phyloP scores from a whole-genome alignment of 2,113 vertebrate genomes.

The Amazona vittata region DNA sequence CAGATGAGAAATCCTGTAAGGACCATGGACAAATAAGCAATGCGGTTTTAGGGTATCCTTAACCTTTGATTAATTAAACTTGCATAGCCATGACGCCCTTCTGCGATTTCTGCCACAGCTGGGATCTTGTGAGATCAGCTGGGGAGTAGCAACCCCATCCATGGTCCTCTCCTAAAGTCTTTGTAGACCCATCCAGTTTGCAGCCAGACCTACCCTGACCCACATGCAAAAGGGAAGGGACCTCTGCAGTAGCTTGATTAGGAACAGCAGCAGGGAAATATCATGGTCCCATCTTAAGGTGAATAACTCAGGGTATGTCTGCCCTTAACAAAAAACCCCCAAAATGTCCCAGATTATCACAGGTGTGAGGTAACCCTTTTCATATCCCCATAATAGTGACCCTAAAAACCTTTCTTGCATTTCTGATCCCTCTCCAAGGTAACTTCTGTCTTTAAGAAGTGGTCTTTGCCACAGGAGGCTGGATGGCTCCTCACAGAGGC shows the following conservation, averaged over 20 bases:
- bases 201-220: neutral
- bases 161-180: neutral
- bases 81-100: neutral
- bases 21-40: fast-evolving
- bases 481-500: neutral
- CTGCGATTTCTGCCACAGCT: neutral
- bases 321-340: neutral
- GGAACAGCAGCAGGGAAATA: neutral
- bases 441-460: neutral
- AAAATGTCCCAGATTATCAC: neutral
- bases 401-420: neutral
- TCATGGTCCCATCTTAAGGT: fast-evolving
- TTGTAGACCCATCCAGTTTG: neutral
- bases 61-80: neutral
- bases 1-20: neutral
- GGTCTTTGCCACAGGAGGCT: neutral
- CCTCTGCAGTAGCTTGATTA: neutral
- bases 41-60: neutral
- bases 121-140: neutral
- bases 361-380: neutral
- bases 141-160: neutral
- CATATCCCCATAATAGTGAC: neutral
- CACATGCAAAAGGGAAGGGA: no score
- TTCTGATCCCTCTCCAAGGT: neutral
- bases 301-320: neutral